Evolutionary conservation across 2,797 vertebrate genomes (phyloP), one percentile per base, ranked within the genome.

Genomic region (Menidia menidia): DNA sequence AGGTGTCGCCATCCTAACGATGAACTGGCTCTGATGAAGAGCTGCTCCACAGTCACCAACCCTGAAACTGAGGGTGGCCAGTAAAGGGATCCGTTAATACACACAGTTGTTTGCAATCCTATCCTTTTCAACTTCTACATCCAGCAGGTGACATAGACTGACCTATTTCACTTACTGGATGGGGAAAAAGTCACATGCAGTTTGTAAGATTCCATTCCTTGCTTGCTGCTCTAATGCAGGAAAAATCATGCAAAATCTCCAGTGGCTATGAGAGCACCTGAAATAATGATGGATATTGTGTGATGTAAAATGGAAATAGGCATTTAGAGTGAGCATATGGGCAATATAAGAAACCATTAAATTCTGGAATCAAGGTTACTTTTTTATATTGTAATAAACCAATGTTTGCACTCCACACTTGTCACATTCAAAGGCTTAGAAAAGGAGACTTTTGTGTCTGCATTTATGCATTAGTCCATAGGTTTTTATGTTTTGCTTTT

Each of bases 1-100:
- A 55, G 39, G 13, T 51, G 57, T 76, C 80, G 58, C 74, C 51
- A 30, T 61, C 39, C 61, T 59, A 59, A 78, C 76, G 68, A 70
- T 25, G 47, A 11, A 4, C 42, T 11, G 48, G 42, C 32, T 70
- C 35, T 55, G 63, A 56, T 12, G 2, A 61, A 58, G 42, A 31
- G 47, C 2, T 6, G 11, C 16, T 54, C 9, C 5, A 14, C 16
- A 47, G 39, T 56, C 41, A 7, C 9, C 61, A 7, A 60, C 15
- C 19, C 18, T 59, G 30, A 64, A 47, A 25, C 45, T 16, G 10
- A 39, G 3, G 16, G 14, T 52, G 45, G 67, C 12, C 66, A 35
- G 16, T 35, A 39, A 57, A 35, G 50, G 1, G 31, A 32, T 9
- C 30, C 8, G 44, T 32, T 54, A 39, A 60, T 58, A 3, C 42